Base-by-base conservation (phyloP, 35 echinoderm and acorn worm genomes). In the Ophiothrix spiculata region DNA sequence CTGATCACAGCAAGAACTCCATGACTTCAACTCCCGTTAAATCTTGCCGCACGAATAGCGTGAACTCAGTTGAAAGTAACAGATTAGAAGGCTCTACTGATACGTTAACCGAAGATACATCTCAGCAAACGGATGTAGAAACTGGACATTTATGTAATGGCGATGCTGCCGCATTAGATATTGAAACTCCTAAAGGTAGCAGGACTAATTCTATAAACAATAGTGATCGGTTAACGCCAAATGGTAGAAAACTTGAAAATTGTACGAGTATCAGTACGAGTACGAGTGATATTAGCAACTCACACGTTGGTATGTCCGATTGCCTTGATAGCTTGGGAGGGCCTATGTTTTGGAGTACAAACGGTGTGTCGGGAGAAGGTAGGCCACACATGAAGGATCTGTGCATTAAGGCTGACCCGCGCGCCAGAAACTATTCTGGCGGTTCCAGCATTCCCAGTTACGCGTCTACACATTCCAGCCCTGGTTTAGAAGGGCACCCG, bases 41-140 rank as follows among this genome's bases (percentile, higher is more conserved):
- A 54, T 31, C 42, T 31, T 39, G 40, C 35, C 32, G 69, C 31
- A 78, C 42, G 11, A 76, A 81, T 29, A 75, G 64, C 38, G 49
- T 40, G 21, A 64, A 77, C 31, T 31, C 56, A 16, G 77, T 77
- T 28, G 40, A 85, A 3, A 87, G 92, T 73, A 32, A 31, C 0
- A 81, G 80, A n/a, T 80, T 95, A 79, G 86, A 97, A 49, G 90
- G 94, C 38, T 97, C 94, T 12, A 97, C 94, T 29, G 94, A 97
- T 40, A 97, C 94, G n/a, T 81, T 97, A 0, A 97, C 90, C 13
- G 94, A 89, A 56, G 94, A 97, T 4, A 77, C 79, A 31, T 40
- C 41, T 1, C 19, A 35, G 29, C 32, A 84, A 11, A 13, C 42
- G 0, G 32, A 4, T 15, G 60, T 69, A 69, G 42, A 82, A 2